Percentiles rank a stretch among this genome's conserved stretches.
Evolutionary conservation across 2,888 invertebrate genomes (phyloP).

Genomic region (Drepana falcataria): DNA sequence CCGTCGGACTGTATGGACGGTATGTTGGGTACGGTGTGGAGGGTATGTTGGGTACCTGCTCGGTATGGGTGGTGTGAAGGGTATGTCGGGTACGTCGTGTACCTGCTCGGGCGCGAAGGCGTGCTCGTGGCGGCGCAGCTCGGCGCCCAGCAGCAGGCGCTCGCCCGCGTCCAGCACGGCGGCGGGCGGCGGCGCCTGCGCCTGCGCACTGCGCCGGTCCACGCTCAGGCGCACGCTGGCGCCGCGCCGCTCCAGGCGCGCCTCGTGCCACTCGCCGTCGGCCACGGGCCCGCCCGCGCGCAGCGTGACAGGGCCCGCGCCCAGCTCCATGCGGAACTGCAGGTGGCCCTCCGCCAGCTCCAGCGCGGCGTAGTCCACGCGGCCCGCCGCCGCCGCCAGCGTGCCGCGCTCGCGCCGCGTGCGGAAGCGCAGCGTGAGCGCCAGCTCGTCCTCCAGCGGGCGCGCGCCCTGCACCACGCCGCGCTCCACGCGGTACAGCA

Average conservation of each 20-base stretch:
- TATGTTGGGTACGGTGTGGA: no score
- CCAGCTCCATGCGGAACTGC: constrained; percentile 94
- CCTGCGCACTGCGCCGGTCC: constrained; percentile 89
- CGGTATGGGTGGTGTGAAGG: no score
- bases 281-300: constrained; percentile 78
- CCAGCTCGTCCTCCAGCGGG: constrained; percentile 88
- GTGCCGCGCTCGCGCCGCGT: constrained; percentile 90
- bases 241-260: constrained; percentile 88
- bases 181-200: constrained; percentile 82
- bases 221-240: constrained; percentile 88
- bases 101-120: constrained; percentile 78
- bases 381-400: constrained; percentile 90
- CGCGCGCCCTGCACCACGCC: constrained; percentile 78
- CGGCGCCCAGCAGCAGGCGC: constrained; percentile 91
- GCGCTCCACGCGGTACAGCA: constrained; percentile 86
- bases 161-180: constrained; percentile 91
- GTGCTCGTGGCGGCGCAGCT: constrained; percentile 86
- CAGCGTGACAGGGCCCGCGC: constrained; percentile 92
- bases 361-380: constrained; percentile 92
- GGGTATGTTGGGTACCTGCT: no score
- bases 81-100: background rate
- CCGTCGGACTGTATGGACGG: no score
- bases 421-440: constrained; percentile 87
- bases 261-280: constrained; percentile 84
- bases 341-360: constrained; percentile 91